Evolutionary conservation across 2,797 vertebrate species (phyloP), one percentile per base, ranked within the genome.

Genomic region (Crenichthys baileyi): DNA sequence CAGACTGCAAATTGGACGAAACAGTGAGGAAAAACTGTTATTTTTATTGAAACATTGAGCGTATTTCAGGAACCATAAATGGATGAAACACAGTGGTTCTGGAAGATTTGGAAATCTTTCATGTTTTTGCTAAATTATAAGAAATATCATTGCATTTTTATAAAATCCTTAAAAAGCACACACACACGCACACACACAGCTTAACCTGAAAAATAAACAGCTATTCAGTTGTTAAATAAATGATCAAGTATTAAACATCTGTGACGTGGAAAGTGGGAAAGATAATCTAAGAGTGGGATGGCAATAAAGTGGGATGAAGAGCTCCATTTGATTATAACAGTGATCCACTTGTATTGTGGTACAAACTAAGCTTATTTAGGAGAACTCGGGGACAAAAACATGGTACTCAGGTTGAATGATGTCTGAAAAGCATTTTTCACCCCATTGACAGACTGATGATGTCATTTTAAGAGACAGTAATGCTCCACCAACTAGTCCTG

Each of bases 1-100:
- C 55, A 77, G 65, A 55, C 53, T 71, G 67, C 55, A 31, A 71
- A 77, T 29, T 6, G 26, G 44, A 61, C 50, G 53, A 60, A 11
- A 46, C 36, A 3, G 51, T 13, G 39, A 39, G 7, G 55, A 53
- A 53, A n/a, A 61, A 5, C 7, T 20, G 20, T 15, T 29, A 8
- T 26, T 53, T 68, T 68, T 55, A 53, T 36, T 55, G 12, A 4
- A 26, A 16, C 39, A 8, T 70, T 58, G 4, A 46, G 6, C 16
- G 2, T 0, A 29, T 74, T 29, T 39, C 31, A 18, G 18, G 22
- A 77, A 70, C 24, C 11, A 26, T 26, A 5, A 11, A n/a, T 2
- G 15, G 24, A 15, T n/a, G 13, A 60, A n/a, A 46, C 24, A 11
- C n/a, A 39, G 20, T 41, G 36, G 24, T 56, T 16, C 16, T 20